Conservation (phyloP, 64 coral and sea anemone genomes). For the Dendrophyllia cribrosa region DNA sequence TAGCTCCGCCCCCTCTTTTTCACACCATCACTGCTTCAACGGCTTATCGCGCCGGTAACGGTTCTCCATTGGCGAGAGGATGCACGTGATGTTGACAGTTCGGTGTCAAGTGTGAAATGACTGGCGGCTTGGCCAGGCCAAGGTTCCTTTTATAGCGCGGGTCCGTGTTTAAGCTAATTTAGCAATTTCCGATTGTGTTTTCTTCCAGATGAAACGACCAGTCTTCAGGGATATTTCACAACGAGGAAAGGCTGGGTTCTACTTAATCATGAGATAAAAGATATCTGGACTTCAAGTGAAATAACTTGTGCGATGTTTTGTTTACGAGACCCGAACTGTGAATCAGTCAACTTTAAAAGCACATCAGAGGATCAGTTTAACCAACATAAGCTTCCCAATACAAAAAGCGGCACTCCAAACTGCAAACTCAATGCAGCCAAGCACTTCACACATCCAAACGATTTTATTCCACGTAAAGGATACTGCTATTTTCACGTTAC, state of each 20-base stretch:
- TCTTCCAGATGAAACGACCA: background rate
- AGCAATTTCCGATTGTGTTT: too few relatives aligned
- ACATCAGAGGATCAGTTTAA: background rate
- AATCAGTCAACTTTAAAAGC: slow-evolving; percentile 25
- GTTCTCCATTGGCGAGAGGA: too few relatives aligned
- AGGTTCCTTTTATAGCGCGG: too few relatives aligned
- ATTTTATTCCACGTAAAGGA: background rate
- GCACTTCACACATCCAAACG: background rate
- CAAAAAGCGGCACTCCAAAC: background rate
- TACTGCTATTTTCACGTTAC: background rate
- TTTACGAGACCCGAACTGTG: background rate
- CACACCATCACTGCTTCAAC: too few relatives aligned
- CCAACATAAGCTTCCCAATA: background rate
- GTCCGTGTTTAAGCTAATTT: too few relatives aligned
- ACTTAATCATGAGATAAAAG: background rate
- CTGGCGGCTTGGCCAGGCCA: too few relatives aligned
- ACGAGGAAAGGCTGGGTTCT: background rate
- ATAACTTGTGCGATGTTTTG: slow-evolving; percentile 15
- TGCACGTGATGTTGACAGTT: too few relatives aligned
- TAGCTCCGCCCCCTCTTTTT: too few relatives aligned
- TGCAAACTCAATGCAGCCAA: background rate
- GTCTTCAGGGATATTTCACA: background rate
- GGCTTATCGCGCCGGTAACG: too few relatives aligned
- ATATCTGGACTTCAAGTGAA: background rate
- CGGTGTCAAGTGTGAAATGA: too few relatives aligned